These are phyloP conservation scores for Taurulus bubalis DNA, from an alignment of 2,113 vertebrate genomes.

Conservation along the genomic window DNA sequence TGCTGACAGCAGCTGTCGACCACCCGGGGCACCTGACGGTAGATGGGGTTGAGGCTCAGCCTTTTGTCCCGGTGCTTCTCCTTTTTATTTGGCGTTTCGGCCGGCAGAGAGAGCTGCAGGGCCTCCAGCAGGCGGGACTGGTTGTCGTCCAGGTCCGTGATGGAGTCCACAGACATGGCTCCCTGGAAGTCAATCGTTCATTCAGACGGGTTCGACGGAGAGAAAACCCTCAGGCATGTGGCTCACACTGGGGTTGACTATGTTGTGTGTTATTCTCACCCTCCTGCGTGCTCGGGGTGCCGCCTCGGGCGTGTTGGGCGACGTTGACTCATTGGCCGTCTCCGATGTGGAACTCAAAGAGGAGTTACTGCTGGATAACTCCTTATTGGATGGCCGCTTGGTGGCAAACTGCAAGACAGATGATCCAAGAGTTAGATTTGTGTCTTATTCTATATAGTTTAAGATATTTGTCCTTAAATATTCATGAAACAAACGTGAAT, in stretches of 20 bases:
- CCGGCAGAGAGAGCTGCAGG: conserved; percentile 95
- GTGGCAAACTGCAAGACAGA: conserved; percentile 86
- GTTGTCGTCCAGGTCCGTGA: conserved; percentile 97
- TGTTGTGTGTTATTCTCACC: conserved; percentile 81
- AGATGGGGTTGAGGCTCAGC: conserved; percentile 98
- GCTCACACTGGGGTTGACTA: background rate
- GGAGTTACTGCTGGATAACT: conserved; percentile 99
- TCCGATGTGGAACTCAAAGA: conserved; percentile 98
- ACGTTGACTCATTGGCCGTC: conserved; percentile 94
- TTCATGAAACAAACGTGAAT: background rate
- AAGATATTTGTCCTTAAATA: background rate
- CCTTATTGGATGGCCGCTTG: conserved; percentile 92
- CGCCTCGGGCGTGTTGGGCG: conserved; percentile 93
- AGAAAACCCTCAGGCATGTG: background rate
- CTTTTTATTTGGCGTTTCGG: conserved; percentile 92
- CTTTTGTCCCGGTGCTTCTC: conserved; percentile 96
- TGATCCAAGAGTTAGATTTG: background rate
- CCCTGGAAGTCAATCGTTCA: conserved; percentile 82
- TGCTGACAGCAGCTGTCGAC: conserved; percentile 98
- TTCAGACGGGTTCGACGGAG: background rate
- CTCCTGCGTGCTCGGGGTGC: conserved; percentile 89
- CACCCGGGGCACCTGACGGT: conserved; percentile 96
- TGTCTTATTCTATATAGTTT: background rate
- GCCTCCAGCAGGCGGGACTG: conserved; percentile 96
- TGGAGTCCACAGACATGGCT: conserved; percentile 99